phyloP scores from a whole-genome alignment of 2,888 invertebrate genomes.

The Campoplex capitator region DNA sequence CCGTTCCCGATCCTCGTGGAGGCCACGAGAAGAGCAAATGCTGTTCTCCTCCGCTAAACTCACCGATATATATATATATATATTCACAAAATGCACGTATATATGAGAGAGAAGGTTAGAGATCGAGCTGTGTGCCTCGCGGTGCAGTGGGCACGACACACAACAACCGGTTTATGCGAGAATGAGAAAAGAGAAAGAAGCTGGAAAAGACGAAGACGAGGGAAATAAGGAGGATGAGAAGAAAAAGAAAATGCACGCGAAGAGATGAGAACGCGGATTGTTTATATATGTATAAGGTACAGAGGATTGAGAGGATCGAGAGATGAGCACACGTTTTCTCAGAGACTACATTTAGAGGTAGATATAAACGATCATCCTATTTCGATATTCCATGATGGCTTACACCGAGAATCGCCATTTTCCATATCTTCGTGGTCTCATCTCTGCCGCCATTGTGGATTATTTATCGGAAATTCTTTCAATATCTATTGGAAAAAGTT shows the following conservation, averaged over 20 bases:
- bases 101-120: constrained; percentile 61
- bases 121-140: constrained; percentile 65
- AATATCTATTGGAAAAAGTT: neutral
- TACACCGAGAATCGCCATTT: neutral
- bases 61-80: neutral
- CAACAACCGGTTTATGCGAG: constrained; percentile 68
- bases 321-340: constrained; percentile 40
- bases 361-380: constrained; percentile 10
- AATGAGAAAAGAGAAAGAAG: constrained; percentile 53
- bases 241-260: constrained; percentile 24
- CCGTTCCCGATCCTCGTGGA: constrained; percentile 54
- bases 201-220: neutral
- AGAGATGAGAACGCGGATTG: constrained; percentile 47
- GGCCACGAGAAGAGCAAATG: constrained; percentile 47
- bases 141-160: constrained; percentile 50
- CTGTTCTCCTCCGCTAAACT: neutral
- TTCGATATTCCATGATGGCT: constrained; percentile 18
- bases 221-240: neutral
- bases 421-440: constrained; percentile 22
- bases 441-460: constrained; percentile 8
- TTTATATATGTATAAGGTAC: constrained; percentile 28
- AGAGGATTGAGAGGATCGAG: constrained; percentile 29
- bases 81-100: neutral
- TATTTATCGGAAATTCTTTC: constrained; percentile 41
- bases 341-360: constrained; percentile 4